Evolutionary conservation across 2,888 invertebrate genomes (phyloP), one percentile per base, ranked within the genome.

Genomic region (Euzophera pinguis): DNA sequence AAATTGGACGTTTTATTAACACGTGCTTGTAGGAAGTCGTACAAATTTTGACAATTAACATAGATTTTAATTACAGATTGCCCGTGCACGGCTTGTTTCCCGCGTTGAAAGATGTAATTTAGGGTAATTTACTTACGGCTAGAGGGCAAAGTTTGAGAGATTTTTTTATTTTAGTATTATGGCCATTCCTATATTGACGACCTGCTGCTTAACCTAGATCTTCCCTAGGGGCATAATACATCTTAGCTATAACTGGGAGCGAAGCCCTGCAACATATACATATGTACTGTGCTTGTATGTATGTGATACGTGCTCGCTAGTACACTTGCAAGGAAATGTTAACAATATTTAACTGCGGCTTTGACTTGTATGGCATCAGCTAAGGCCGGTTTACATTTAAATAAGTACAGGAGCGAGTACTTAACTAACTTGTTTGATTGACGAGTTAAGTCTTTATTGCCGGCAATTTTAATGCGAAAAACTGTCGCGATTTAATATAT

Each of bases 301-400:
- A 32, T 32, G 32, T 4, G 10, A 1, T 32, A 32, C 22, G 22
- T 32, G 7, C 7, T 32, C 7, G 7, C 7, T 9, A 8, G 13
- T 32, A 45, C 45, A 32, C 32, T 45, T 45, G 45, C 45, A 45
- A 34, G 45, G 32, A 45, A 45, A 45, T 45, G 45, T 45, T 45
- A 45, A 45, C 32, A 45, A 29, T 34, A 45, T 45, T 45, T 16
- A 45, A 16, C 45, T 14, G 45, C 10, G 32, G 9, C 32, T n/a
- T 7, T 7, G 14, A 45, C 45, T 45, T 45, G 45, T 45, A 45
- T 32, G 45, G 45, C 45, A 32, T 45, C 45, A 32, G 13, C 32
- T 45, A 16, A 32, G n/a, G 32, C 13, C 43, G 13, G 1, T 6
- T 5, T 14, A 7, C n/a, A n/a, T n/a, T n/a, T n/a, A n/a, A n/a